A percentile compares a stretch with the other conserved stretches of the same genome.
Conservation (phyloP, 2,797 vertebrate species). For the Enteromius trimaculatus region DNA sequence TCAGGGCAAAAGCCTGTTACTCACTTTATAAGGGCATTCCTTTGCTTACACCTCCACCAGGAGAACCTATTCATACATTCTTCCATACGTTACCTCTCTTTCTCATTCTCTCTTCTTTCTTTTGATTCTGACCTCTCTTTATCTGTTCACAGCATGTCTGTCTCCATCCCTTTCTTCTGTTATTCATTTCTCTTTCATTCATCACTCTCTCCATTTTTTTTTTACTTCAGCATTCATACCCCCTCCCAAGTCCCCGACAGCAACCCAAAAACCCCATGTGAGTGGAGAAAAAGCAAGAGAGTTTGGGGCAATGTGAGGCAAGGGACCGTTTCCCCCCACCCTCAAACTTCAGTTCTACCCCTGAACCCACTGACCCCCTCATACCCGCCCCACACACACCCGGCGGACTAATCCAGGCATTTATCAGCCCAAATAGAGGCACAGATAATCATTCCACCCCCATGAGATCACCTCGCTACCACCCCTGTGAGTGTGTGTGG, state of each 20-base stretch:
- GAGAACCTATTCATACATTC: constrained; percentile 52
- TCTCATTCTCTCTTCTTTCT: constrained; percentile 12
- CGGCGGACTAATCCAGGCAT: constrained; percentile 67
- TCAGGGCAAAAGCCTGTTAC: constrained; percentile 48
- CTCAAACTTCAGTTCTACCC: constrained; percentile 18
- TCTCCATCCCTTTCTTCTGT: constrained; percentile 30
- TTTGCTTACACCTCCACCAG: constrained; percentile 49
- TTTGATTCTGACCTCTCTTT: constrained; percentile 11
- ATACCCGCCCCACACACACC: constrained; percentile 18
- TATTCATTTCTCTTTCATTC: constrained; percentile 36
- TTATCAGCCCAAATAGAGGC: constrained; percentile 63
- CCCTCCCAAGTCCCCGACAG: constrained; percentile 3
- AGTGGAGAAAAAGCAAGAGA: neutral
- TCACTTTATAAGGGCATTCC: constrained; percentile 61
- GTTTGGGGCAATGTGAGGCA: constrained; percentile 20
- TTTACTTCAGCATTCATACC: constrained; percentile 16
- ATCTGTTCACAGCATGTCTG: constrained; percentile 22
- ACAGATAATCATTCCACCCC: constrained; percentile 72
- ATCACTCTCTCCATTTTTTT: constrained; percentile 28
- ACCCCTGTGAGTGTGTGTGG: constrained; percentile 53
- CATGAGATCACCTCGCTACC: constrained; percentile 66
- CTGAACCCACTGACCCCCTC: constrained; percentile 39
- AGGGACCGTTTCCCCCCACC: neutral
- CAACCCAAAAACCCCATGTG: neutral
- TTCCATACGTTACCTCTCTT: constrained; percentile 47